These are phyloP conservation scores for Actinopyga echinites DNA, from an alignment of 53 echinoderm and acorn worm genomes.

Conservation along the genomic window DNA sequence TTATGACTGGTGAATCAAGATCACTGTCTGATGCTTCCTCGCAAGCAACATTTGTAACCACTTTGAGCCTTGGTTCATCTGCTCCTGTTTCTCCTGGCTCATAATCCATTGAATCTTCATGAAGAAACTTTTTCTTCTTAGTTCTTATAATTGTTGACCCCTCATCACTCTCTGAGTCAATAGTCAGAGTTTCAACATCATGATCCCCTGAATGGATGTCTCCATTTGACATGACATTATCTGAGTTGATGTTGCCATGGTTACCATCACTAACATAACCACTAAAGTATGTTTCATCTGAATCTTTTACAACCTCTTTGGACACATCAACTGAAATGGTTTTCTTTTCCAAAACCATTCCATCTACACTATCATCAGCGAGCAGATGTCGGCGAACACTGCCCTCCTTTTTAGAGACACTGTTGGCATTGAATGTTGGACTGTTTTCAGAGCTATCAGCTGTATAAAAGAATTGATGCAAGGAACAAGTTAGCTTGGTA, in stretches of 20 bases:
- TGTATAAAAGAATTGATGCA: not conserved
- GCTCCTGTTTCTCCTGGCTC: no score
- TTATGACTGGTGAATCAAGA: constrained; percentile 36
- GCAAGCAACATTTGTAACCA: no score
- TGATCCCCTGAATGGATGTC: no score
- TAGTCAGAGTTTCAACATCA: no score
- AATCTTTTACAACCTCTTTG: not conserved
- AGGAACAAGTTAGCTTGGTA: no score
- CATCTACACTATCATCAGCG: not conserved
- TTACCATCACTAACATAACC: not conserved
- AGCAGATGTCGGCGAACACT: constrained; percentile 1
- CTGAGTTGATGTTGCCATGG: not conserved
- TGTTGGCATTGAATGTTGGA: not conserved
- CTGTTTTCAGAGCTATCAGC: constrained; percentile 31
- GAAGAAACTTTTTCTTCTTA: no score
- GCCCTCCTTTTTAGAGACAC: not conserved
- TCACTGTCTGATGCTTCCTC: constrained; percentile 46
- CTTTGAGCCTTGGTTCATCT: no score
- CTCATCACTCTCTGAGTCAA: no score
- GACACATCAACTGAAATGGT: not conserved
- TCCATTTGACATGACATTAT: no score
- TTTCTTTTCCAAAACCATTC: not conserved
- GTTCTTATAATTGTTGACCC: no score
- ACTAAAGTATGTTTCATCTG: constrained; percentile 14
- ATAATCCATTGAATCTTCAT: no score